Base-by-base conservation (phyloP, 2,113 vertebrate genomes). In the Gambusia affinis region DNA sequence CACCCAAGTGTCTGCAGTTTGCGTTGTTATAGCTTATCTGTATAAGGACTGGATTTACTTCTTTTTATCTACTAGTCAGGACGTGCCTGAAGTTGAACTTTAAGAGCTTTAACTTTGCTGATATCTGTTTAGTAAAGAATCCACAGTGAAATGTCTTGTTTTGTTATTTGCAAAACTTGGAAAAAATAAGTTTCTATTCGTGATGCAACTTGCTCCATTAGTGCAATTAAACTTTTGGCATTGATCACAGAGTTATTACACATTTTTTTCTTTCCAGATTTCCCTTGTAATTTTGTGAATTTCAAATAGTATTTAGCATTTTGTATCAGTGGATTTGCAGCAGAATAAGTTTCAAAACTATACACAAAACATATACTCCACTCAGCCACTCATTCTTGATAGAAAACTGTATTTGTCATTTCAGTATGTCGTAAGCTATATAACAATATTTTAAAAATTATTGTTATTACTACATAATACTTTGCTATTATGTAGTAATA, bases 131-230 rank as follows among this genome's bases (percentile, higher is more conserved):
- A 39, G 7, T 70, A 47, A 60, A 65, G 31, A 75, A 67, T 54
- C 42, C 64, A 60, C 27, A 24, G 57, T 24, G 33, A 42, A 35
- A 57, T 37, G 35, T 67, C 63, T 57, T 64, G 54, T 37, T 37
- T 69, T 64, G 62, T 57, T 74, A 51, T 37, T 69, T n/a, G 39
- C 42, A 47, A 73, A 37, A 69, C 51, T 54, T 27, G 12, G 63
- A 19, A 72, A 44, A 33, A 29, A 64, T 29, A 66, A 35, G 24
- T 60, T n/a, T 8, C 6, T 72, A n/a, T 60, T n/a, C 31, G 19
- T 0, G 61, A 29, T 29, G 7, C 31, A 37, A 22, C 70, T 24
- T 63, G 0, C 37, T 67, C n/a, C 33, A 14, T 39, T 4, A 28
- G 42, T 42, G 22, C 22, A 10, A 54, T 54, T 24, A 54, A 10